Evolutionary conservation across 2,888 invertebrate species (phyloP), one percentile per base, ranked within the genome.

Genomic region (Ctenicera cuprea): DNA sequence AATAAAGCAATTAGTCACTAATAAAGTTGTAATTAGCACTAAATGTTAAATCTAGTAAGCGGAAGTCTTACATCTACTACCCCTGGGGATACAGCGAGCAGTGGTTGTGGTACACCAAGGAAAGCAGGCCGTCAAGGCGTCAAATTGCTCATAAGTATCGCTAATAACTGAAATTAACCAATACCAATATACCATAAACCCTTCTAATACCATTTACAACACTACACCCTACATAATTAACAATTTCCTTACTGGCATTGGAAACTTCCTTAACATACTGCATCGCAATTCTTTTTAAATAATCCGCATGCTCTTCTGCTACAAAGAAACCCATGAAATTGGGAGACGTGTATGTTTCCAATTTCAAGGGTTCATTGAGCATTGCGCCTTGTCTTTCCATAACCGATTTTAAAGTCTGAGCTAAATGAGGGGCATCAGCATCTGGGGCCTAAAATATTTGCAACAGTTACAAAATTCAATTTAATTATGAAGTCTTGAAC

Each of bases 301-400:
- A 93, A 78, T 94, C 93, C 0, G 95, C 94, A 87, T 94, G 94
- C 76, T 93, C 91, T 79, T 96, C 94, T 12, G 93, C 93, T 1
- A 97, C 92, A 87, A 97, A 97, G 61, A 96, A 90, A 0, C 97
- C 97, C 93, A 97, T 95, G 85, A 96, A 97, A 86, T 96, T 96
- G 16, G 93, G 93, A 30, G 96, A 96, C 61, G 94, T 91, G 82
- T 96, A 96, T 0, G 94, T 92, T 85, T 97, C 96, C 62, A 97
- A 87, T 81, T 92, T 92, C 4, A 94, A 87, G 0, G 92, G 91
- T 72, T 90, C 90, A 79, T 90, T 90, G 22, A 94, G 88, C 57
- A 91, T 89, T 52, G 92, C 90, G 1, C 94, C 92, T 33, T 92
- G 91, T 84, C 89, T 90, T 78, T 94, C 93, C 79, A 94, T 91